Evolutionary conservation across 2,797 vertebrate genomes (phyloP).

Genomic region (Hydrolagus colliei): DNA sequence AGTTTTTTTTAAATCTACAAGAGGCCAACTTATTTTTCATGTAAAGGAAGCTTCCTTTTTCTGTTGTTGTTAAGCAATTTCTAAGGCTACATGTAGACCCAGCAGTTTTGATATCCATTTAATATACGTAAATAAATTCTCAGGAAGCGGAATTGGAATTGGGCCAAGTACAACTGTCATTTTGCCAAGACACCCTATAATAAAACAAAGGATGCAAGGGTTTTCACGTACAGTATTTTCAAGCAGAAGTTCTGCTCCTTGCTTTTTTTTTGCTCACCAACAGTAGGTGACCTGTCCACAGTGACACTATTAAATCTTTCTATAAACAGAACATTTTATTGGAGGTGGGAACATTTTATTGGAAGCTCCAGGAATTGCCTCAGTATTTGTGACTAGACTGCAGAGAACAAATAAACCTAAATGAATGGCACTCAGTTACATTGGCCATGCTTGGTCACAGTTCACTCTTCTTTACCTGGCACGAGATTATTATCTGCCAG

Average conservation of each 20-base stretch:
- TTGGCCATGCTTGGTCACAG: conserved; percentile 70
- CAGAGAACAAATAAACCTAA: conserved; percentile 52
- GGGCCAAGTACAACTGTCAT: neutral
- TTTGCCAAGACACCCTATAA: neutral
- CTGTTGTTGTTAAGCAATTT: neutral
- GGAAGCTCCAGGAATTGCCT: neutral
- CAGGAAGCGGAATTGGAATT: neutral
- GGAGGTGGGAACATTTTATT: neutral
- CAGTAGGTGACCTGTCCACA: neutral
- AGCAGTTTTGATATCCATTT: no score
- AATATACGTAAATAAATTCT: neutral
- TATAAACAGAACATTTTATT: neutral
- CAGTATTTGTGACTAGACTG: conserved; percentile 40
- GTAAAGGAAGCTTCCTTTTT: neutral
- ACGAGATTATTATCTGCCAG: conserved; percentile 74
- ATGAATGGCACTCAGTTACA: conserved; percentile 68
- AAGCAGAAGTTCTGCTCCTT: neutral
- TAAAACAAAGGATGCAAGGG: neutral
- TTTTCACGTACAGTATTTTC: neutral
- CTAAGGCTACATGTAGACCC: neutral
- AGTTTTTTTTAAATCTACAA: neutral
- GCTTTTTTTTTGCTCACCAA: neutral
- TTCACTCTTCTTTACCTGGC: conserved; percentile 76
- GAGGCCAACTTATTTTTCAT: neutral
- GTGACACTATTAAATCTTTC: neutral